These are phyloP conservation scores for Drosophila vallismaia DNA, from an alignment of 2,888 invertebrate genomes.

Conservation along the genomic window DNA sequence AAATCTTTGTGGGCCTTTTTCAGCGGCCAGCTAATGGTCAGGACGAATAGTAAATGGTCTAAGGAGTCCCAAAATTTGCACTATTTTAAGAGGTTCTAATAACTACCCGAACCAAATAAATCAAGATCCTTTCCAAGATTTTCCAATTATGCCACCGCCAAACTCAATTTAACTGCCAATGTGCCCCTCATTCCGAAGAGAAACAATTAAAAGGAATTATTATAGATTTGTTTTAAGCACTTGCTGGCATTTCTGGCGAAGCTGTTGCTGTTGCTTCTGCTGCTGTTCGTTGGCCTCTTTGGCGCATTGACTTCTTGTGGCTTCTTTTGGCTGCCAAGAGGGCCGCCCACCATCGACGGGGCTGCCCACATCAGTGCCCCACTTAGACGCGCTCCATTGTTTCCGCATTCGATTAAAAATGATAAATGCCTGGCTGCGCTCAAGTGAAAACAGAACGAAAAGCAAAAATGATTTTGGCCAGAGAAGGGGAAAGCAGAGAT, in stretches of 20 bases:
- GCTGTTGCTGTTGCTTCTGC: conserved; percentile 50
- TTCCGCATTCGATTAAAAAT: conserved; percentile 80
- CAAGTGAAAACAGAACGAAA: conserved; percentile 61
- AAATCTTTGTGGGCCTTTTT: conserved; percentile 15
- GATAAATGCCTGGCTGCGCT: conserved; percentile 75
- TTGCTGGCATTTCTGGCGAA: conserved; percentile 29
- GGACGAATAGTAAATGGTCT: conserved; percentile 16
- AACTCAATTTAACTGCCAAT: conserved; percentile 1
- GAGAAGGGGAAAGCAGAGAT: conserved; percentile 15
- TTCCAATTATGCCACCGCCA: conserved; percentile 6
- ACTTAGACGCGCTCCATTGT: conserved; percentile 80
- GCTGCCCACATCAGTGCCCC: conserved; percentile 57
- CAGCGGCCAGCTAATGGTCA: neutral
- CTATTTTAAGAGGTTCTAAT: neutral
- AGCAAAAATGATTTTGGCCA: conserved; percentile 1
- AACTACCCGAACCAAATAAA: neutral
- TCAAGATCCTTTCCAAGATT: neutral
- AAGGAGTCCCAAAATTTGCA: neutral
- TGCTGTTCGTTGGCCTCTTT: conserved; percentile 50
- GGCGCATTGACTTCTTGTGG: conserved; percentile 36
- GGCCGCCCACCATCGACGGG: conserved; percentile 56
- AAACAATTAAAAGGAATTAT: conserved; percentile 74
- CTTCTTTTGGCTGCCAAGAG: conserved; percentile 40
- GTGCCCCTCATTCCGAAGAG: conserved; percentile 36
- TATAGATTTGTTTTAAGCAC: conserved; percentile 69